Evolutionary conservation across 2,888 invertebrate species (phyloP).

Genomic region (Agrotis puta): DNA sequence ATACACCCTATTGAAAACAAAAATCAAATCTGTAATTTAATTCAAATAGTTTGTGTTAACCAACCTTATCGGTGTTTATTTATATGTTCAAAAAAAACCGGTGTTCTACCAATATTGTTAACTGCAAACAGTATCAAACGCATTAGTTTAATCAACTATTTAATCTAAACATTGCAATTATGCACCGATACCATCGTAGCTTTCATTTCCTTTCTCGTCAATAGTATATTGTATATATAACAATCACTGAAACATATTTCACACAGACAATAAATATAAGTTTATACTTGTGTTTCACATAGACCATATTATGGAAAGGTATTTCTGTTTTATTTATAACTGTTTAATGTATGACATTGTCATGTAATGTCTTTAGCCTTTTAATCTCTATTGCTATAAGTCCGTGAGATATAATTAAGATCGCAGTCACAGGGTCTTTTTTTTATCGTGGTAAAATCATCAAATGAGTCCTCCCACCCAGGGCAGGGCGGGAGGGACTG

Average conservation of each 20-base stretch:
- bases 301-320: not conserved
- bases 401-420: constrained; percentile 27
- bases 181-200: constrained; percentile 42
- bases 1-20: not conserved
- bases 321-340: not conserved
- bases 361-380: not conserved
- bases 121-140: constrained; percentile 18
- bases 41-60: not conserved
- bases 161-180: constrained; percentile 40
- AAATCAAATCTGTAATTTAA: not conserved
- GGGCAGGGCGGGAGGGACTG: too few relatives aligned
- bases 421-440: not conserved
- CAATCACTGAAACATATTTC: constrained; percentile 34
- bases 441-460: too few relatives aligned
- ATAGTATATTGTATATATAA: constrained; percentile 52
- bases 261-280: constrained; percentile 12
- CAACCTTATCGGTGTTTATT: not conserved
- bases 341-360: constrained; percentile 10
- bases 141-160: constrained; percentile 10
- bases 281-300: constrained; percentile 11
- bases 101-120: not conserved
- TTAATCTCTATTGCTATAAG: constrained; percentile 13
- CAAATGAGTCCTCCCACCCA: too few relatives aligned
- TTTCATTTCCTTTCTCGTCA: constrained; percentile 53
- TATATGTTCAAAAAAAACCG: not conserved